phyloP scores from a whole-genome alignment of 2,113 vertebrate species.

The Notothenia coriiceps region DNA sequence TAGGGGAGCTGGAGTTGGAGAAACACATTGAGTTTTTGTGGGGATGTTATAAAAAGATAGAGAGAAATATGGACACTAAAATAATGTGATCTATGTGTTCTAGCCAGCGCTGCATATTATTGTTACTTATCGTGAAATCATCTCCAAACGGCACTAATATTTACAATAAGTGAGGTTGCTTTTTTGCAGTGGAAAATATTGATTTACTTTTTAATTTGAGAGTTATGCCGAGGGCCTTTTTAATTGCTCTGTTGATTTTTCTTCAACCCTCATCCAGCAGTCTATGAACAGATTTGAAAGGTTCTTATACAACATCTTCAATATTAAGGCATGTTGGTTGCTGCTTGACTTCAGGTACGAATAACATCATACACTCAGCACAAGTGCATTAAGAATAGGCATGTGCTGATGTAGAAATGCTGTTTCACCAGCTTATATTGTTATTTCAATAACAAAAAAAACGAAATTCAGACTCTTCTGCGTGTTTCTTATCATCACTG shows the following conservation, averaged over 20 bases:
- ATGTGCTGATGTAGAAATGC: neutral
- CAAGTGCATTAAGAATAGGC: neutral
- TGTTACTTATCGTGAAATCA: neutral
- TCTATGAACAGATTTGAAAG: constrained; percentile 10
- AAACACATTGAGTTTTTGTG: constrained; percentile 18
- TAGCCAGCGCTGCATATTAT: neutral
- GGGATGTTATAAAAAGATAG: neutral
- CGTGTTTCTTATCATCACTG: constrained; percentile 1
- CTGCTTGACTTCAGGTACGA: neutral
- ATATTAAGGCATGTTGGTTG: neutral
- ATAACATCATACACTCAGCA: neutral
- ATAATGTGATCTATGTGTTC: neutral
- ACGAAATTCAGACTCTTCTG: neutral
- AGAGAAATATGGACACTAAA: neutral
- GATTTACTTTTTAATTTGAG: constrained; percentile 1
- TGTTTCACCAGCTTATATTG: constrained; percentile 1
- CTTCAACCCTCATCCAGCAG: neutral
- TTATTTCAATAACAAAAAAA: neutral
- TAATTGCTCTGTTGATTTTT: neutral
- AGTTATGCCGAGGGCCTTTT: neutral
- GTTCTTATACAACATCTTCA: neutral
- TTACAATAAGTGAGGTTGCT: neutral
- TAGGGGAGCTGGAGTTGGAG: constrained; percentile 33
- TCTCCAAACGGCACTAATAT: constrained; percentile 1
- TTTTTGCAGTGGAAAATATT: neutral